A percentile compares a stretch with the other conserved stretches of the same genome.
Conservation (phyloP, 2,113 vertebrate genomes). For the Cygnus buccinator region DNA sequence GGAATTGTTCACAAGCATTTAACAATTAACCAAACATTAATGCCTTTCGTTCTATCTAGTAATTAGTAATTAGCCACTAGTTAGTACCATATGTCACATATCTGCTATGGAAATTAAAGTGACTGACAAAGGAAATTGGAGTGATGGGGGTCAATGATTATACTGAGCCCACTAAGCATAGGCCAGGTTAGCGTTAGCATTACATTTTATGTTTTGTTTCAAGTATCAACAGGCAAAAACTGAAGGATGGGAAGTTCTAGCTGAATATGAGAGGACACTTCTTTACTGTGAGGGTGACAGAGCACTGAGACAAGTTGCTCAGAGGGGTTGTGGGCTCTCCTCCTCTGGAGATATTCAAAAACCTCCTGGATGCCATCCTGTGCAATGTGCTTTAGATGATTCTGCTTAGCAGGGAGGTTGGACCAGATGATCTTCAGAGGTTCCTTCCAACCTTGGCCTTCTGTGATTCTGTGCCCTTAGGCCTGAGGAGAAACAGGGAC, state of each 20-base stretch:
- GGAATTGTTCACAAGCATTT: neutral
- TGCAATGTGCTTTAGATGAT: no score
- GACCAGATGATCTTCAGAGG: no score
- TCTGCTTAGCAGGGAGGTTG: no score
- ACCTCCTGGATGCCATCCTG: no score
- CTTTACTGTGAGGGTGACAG: no score
- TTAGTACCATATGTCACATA: conserved; percentile 10
- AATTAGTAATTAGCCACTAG: conserved; percentile 16
- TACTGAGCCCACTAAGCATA: neutral
- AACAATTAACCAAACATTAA: conserved; percentile 21
- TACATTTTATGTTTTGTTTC: neutral
- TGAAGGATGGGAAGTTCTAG: no score
- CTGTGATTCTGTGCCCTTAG: neutral
- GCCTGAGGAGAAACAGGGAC: neutral
- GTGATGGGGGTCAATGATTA: neutral
- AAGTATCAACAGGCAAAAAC: neutral
- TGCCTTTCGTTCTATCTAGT: conserved; percentile 29
- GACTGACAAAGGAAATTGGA: conserved; percentile 39
- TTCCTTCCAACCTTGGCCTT: no score
- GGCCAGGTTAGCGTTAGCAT: neutral
- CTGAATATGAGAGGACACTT: no score
- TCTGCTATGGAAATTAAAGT: conserved; percentile 26
- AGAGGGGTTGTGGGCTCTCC: no score
- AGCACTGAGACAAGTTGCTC: no score
- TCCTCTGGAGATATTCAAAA: no score